Percentiles rank a stretch among this genome's conserved stretches.
phyloP scores from a whole-genome alignment of 2,888 invertebrate genomes.

The Cyrtodaria siliqua region DNA sequence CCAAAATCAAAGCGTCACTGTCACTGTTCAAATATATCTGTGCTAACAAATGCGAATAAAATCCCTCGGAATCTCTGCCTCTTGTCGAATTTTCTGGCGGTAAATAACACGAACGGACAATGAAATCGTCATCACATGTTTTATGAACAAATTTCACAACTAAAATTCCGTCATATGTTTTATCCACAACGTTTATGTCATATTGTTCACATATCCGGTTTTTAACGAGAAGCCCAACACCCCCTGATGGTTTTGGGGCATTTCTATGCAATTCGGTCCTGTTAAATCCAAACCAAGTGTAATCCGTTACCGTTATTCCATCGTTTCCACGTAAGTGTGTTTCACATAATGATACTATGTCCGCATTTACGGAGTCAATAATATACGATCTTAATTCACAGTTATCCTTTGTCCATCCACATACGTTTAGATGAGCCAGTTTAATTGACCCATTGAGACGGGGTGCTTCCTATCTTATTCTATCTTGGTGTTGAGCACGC shows the following conservation, averaged over 20 bases:
- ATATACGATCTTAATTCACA: conserved; percentile 20
- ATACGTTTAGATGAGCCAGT: conserved; percentile 46
- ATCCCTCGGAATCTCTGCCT: conserved; percentile 34
- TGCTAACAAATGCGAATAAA: conserved; percentile 32
- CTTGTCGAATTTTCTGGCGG: conserved; percentile 30
- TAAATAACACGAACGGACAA: conserved; percentile 17
- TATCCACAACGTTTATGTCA: conserved; percentile 26
- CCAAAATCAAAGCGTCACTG: conserved; percentile 25
- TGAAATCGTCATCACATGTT: background rate
- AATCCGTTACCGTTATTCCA: conserved; percentile 19
- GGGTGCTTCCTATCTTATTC: conserved; percentile 23
- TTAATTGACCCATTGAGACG: too few species aligned
- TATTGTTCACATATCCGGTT: conserved; percentile 8
- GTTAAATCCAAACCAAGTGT: conserved; percentile 40
- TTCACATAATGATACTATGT: conserved; percentile 44
- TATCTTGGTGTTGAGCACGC: background rate
- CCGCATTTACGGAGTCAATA: conserved; percentile 32
- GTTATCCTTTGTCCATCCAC: conserved; percentile 56
- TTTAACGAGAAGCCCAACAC: conserved; percentile 44
- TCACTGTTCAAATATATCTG: conserved; percentile 31
- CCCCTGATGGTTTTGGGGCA: conserved; percentile 52
- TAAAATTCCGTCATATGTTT: conserved; percentile 38
- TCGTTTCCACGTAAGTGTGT: conserved; percentile 26
- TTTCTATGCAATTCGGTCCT: conserved; percentile 24
- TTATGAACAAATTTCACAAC: conserved; percentile 18